A percentile compares a stretch with the other conserved stretches of the same genome.
These are phyloP conservation scores for Chauna torquata DNA, from an alignment of 2,113 vertebrate genomes.

Conservation along the genomic window DNA sequence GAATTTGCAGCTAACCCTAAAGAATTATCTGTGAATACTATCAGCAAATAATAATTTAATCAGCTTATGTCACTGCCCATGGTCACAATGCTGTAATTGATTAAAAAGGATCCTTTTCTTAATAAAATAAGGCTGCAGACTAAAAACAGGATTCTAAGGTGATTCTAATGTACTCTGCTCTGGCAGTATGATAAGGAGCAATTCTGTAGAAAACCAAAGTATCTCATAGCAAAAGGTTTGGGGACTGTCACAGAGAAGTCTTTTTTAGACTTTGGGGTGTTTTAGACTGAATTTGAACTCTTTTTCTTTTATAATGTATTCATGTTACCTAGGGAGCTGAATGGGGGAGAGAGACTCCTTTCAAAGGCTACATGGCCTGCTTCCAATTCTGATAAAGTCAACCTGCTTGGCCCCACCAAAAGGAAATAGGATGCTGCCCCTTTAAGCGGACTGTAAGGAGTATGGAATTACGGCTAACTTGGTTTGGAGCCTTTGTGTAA, in stretches of 20 bases:
- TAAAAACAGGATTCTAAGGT: constrained; percentile 35
- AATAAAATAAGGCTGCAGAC: constrained; percentile 31
- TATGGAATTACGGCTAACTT: constrained; percentile 67
- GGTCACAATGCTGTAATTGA: constrained; percentile 52
- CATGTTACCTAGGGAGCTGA: constrained; percentile 11
- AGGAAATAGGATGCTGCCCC: constrained; percentile 61
- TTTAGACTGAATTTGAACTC: neutral
- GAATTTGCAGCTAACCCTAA: neutral
- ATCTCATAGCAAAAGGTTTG: neutral
- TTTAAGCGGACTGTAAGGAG: constrained; percentile 64
- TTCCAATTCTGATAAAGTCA: constrained; percentile 60
- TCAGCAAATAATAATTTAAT: constrained; percentile 62
- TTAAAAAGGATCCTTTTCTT: constrained; percentile 60
- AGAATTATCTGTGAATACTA: constrained; percentile 34
- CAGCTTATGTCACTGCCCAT: constrained; percentile 41
- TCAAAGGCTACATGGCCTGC: constrained; percentile 35
- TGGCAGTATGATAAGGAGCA: constrained; percentile 7
- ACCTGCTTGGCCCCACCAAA: constrained; percentile 41
- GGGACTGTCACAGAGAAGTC: neutral
- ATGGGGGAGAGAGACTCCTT: neutral
- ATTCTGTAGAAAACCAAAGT: neutral
- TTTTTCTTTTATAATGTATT: neutral
- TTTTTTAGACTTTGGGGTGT: neutral
- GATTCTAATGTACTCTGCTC: constrained; percentile 17
- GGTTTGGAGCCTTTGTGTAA: constrained; percentile 71